These are phyloP conservation scores for Scylla paramamosain DNA, from an alignment of 1,140 invertebrate species.

Conservation along the genomic window DNA sequence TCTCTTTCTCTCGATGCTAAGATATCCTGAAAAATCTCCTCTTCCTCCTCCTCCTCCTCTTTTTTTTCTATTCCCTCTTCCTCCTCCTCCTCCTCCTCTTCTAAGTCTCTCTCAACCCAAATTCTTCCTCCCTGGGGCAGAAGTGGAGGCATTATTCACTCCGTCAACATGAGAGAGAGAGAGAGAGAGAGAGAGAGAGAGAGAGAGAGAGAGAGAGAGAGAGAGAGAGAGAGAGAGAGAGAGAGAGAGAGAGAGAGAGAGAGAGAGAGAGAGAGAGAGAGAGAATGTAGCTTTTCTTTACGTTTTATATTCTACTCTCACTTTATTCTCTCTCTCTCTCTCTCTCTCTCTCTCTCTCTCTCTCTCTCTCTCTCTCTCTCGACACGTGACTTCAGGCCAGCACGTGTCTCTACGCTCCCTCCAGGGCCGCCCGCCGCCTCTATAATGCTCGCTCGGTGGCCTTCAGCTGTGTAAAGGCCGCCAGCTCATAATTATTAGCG, in stretches of 20 bases:
- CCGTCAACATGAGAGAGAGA: background rate
- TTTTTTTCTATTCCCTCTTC: background rate
- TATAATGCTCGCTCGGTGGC: too few species aligned
- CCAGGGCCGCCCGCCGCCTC: too few species aligned
- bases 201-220: background rate
- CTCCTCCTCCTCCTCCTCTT: background rate
- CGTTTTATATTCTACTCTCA: background rate
- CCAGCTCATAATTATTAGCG: too few species aligned
- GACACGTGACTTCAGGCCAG: too few species aligned
- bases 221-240: background rate
- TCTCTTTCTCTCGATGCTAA: background rate
- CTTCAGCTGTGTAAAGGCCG: too few species aligned
- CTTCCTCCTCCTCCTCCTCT: background rate
- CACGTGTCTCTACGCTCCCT: too few species aligned
- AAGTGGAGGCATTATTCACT: background rate
- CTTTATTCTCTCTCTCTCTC: background rate
- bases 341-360: conserved; percentile 16
- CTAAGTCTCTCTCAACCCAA: conserved; percentile 8
- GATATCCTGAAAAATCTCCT: too few species aligned
- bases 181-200: conserved; percentile 30
- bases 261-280: background rate
- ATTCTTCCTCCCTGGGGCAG: background rate
- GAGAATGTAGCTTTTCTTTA: too few species aligned
- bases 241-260: conserved; percentile 25
- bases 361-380: background rate